phyloP scores from a whole-genome alignment of 2,797 vertebrate genomes.

The Cossypha polioptera region DNA sequence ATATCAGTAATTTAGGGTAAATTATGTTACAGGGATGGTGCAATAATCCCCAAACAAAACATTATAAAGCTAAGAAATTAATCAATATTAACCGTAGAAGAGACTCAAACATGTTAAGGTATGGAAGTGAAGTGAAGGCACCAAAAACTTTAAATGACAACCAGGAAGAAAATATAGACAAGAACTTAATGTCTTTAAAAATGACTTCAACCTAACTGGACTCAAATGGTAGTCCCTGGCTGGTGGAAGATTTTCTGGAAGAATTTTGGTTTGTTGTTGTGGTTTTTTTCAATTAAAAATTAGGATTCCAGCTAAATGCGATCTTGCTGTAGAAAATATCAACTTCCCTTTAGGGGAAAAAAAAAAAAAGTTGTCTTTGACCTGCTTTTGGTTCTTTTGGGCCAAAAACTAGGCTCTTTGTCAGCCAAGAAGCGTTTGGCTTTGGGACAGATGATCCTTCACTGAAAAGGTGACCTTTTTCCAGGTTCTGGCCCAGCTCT shows the following conservation, averaged over 20 bases:
- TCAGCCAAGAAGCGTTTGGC: constrained; percentile 21
- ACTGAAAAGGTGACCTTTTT: constrained; percentile 48
- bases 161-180: constrained; percentile 69
- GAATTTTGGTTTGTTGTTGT: not conserved
- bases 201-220: constrained; percentile 61
- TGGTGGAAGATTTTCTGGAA: constrained; percentile 58
- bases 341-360: not conserved
- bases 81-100: constrained; percentile 58
- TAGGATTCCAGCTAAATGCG: constrained; percentile 20
- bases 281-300: constrained; percentile 12
- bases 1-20: constrained; percentile 41
- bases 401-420: constrained; percentile 44
- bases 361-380: not conserved
- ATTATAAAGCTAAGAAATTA: constrained; percentile 63
- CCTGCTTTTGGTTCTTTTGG: constrained; percentile 32
- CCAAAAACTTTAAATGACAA: constrained; percentile 67
- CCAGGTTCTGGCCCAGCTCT: not conserved
- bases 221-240: constrained; percentile 40
- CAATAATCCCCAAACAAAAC: constrained; percentile 63
- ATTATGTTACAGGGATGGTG: constrained; percentile 59
- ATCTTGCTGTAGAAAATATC: constrained; percentile 48
- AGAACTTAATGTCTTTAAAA: constrained; percentile 61
- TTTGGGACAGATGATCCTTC: constrained; percentile 38
- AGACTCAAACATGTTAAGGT: constrained; percentile 68
- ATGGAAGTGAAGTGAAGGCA: constrained; percentile 71